Evolutionary conservation across 2,888 invertebrate genomes (phyloP), one percentile per base, ranked within the genome.

Genomic region (Lymantria monacha): DNA sequence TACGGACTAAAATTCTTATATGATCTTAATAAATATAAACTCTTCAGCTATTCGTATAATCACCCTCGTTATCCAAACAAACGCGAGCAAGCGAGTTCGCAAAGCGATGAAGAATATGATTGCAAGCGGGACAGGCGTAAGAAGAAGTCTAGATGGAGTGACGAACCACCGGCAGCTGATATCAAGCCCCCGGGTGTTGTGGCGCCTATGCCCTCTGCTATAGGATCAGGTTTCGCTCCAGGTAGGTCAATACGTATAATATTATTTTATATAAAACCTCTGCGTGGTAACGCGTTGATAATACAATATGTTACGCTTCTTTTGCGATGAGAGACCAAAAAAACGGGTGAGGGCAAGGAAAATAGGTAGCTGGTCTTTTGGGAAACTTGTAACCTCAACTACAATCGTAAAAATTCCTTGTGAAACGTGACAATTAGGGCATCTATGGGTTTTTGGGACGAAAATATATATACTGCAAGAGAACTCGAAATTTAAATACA

Each of bases 71-170:
- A 55, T 37, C 54, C 64, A 1, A 48, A 72, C 12, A 88, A 88
- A 49, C 78, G 79, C 0, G 90, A 89, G 36, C 77, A 76, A 9
- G 68, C 75, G 0, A 87, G 89, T 48, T 87, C 87, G 0, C 87
- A 87, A 55, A 86, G 85, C 66, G 92, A 91, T 56, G 91, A 88
- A 1, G 82, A 81, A 8, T 79, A 83, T 0, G 92, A 91, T 5
- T 83, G 80, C 13, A 91, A 83, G 51, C 76, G 76, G 9, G 90
- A 87, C 54, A 79, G 85, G 46, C 88, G 92, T 11, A 92, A 92
- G 72, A 91, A 95, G 72, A 94, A 94, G 76, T 96, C 96, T 70
- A 92, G 96, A 14, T 96, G 96, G 95, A 95, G 95, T 42, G 95
- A 94, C 45, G 83, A 87, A 7, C 85, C 88, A 0, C 85, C 88